phyloP scores from a whole-genome alignment of 1,140 invertebrate genomes.

The Chironomus tepperi region DNA sequence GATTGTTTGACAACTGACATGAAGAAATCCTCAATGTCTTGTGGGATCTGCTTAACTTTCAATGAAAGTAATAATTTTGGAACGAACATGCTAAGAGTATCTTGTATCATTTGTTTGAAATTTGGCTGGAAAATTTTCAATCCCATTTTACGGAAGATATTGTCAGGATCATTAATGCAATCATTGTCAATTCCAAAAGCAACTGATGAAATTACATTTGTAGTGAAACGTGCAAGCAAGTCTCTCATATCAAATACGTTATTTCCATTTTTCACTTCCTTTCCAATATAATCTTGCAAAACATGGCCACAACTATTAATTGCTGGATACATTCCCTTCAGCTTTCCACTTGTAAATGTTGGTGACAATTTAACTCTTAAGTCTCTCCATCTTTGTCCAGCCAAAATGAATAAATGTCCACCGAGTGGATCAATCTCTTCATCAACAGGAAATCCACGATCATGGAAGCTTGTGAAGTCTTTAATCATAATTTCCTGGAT shows the following conservation, averaged over 20 bases:
- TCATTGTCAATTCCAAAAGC: constrained; percentile 39
- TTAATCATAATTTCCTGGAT: constrained; percentile 39
- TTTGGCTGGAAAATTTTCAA: constrained; percentile 29
- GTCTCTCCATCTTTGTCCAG: constrained; percentile 40
- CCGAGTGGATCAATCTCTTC: constrained; percentile 31
- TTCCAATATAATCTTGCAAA: constrained; percentile 28
- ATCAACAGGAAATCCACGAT: constrained; percentile 32
- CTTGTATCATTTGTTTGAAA: constrained; percentile 25
- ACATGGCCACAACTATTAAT: constrained; percentile 32
- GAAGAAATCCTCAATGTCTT: constrained; percentile 33
- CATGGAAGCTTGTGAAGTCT: constrained; percentile 40
- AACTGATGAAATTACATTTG: constrained; percentile 35
- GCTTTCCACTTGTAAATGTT: constrained; percentile 42
- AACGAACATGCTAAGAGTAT: constrained; percentile 27
- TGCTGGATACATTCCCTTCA: constrained; percentile 44
- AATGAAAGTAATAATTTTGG: constrained; percentile 29
- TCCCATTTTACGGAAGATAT: constrained; percentile 32
- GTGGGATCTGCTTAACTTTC: constrained; percentile 27
- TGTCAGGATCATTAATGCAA: constrained; percentile 31
- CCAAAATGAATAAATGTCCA: constrained; percentile 38
- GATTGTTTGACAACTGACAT: constrained; percentile 30
- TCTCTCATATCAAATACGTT: constrained; percentile 32
- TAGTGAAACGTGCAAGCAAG: constrained; percentile 30
- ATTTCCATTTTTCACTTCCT: constrained; percentile 25
- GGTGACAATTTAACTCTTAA: constrained; percentile 40